Percentiles rank a stretch among this genome's conserved stretches.
Evolutionary conservation across 2,888 invertebrate species (phyloP).

Genomic region (Serripes groenlandicus): DNA sequence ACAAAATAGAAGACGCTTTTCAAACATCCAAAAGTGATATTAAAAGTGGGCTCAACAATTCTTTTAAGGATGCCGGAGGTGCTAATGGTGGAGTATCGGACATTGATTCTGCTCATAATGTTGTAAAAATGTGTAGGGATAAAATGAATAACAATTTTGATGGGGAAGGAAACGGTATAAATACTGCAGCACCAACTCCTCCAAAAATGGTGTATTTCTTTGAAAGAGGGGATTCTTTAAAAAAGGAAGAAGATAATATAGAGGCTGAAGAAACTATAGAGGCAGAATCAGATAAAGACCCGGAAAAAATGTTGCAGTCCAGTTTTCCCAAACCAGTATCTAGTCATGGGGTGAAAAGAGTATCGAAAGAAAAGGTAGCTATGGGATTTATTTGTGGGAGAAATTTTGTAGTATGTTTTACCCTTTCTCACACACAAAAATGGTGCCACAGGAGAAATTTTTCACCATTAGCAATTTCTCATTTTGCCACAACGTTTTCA

Average conservation of each 20-base stretch:
- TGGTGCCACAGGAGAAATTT: too few relatives aligned
- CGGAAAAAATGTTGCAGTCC: neutral
- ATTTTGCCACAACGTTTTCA: too few relatives aligned
- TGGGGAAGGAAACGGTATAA: too few relatives aligned
- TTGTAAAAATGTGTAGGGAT: too few relatives aligned
- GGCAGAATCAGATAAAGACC: neutral
- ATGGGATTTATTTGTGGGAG: neutral
- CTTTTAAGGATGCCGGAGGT: neutral
- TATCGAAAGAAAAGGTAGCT: neutral
- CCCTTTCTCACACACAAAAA: too few relatives aligned
- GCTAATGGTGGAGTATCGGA: neutral
- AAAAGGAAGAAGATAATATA: slow-evolving; percentile 49
- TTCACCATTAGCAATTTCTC: too few relatives aligned
- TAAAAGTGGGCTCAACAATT: neutral
- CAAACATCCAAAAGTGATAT: too few relatives aligned
- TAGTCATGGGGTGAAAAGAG: neutral
- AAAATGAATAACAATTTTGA: too few relatives aligned
- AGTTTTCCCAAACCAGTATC: neutral
- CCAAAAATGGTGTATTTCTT: slow-evolving; percentile 76
- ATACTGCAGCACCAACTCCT: slow-evolving; percentile 20
- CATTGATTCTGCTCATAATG: neutral
- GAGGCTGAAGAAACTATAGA: neutral
- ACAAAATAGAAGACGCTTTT: too few relatives aligned
- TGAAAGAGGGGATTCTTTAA: slow-evolving; percentile 68
- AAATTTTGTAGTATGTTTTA: too few relatives aligned